phyloP scores from a whole-genome alignment of 2,113 vertebrate species.

The Misgurnus mizolepis region DNA sequence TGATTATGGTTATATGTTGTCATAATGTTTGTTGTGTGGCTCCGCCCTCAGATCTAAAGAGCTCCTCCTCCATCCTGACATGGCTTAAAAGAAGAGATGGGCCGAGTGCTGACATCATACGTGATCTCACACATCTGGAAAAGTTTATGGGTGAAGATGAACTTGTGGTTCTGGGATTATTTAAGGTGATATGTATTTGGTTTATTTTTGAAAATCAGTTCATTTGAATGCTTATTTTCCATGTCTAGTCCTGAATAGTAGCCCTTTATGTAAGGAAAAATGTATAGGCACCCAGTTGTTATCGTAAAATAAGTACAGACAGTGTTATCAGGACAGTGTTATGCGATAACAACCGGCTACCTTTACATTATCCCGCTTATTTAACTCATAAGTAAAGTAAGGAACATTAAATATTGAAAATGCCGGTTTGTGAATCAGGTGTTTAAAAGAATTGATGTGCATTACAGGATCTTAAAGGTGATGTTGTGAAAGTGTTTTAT shows the following conservation, averaged over 20 bases:
- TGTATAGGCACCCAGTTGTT: no score
- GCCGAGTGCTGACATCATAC: constrained; percentile 75
- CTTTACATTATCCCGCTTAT: no score
- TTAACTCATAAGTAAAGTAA: no score
- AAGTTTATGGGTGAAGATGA: constrained; percentile 71
- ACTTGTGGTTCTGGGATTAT: constrained; percentile 85
- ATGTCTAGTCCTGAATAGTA: no score
- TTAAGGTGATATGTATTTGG: constrained; percentile 85
- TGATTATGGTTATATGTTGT: background rate
- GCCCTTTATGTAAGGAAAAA: no score
- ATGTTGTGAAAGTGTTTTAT: constrained; percentile 74
- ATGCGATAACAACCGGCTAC: no score
- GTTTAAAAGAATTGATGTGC: constrained; percentile 30
- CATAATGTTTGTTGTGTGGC: background rate
- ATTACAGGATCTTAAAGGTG: constrained; percentile 76
- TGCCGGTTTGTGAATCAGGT: no score
- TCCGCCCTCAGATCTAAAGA: constrained; percentile 76
- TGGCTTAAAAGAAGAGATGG: constrained; percentile 87
- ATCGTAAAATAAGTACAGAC: no score
- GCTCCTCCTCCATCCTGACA: constrained; percentile 80
- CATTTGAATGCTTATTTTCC: background rate
- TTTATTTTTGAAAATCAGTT: background rate
- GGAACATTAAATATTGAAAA: no score
- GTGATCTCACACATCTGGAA: constrained; percentile 71
- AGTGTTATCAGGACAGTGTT: no score